phyloP scores from a whole-genome alignment of 2,888 invertebrate species.

The Cosmia trapezina region DNA sequence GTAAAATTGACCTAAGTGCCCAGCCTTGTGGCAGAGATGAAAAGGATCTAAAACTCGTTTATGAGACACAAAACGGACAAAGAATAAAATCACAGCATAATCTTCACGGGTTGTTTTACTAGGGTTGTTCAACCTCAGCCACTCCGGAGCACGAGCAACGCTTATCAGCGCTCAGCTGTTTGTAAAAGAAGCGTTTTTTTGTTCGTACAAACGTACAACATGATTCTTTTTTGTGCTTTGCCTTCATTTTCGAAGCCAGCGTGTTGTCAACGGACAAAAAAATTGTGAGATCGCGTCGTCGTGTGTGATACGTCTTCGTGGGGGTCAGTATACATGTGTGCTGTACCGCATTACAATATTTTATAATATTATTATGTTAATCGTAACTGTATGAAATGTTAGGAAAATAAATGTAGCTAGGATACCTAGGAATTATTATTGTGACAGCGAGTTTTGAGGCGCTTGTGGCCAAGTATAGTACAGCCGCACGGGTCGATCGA shows the following conservation, averaged over 20 bases:
- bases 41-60: slow-evolving; percentile 33
- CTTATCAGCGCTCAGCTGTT: slow-evolving; percentile 84
- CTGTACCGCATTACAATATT: slow-evolving; percentile 33
- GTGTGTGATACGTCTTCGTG: slow-evolving; percentile 82
- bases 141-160: slow-evolving; percentile 23
- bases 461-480: too few species aligned
- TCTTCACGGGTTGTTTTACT: slow-evolving; percentile 56
- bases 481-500: too few species aligned
- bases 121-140: slow-evolving; percentile 38
- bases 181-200: slow-evolving; percentile 78
- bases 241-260: slow-evolving; percentile 64
- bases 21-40: slow-evolving; percentile 14
- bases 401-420: slow-evolving; percentile 4
- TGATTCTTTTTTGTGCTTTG: slow-evolving; percentile 75
- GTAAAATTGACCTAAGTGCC: slow-evolving; percentile 7
- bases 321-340: slow-evolving; percentile 76
- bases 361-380: slow-evolving; percentile 51
- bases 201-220: slow-evolving; percentile 68
- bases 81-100: slow-evolving; percentile 46
- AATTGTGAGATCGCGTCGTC: slow-evolving; percentile 77
- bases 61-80: slow-evolving; percentile 22
- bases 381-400: slow-evolving; percentile 34
- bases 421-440: neutral
- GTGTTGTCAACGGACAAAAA: slow-evolving; percentile 79
- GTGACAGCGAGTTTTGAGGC: too few species aligned